These are phyloP conservation scores for Arctopsyche grandis DNA, from an alignment of 1,140 invertebrate genomes.

Conservation along the genomic window DNA sequence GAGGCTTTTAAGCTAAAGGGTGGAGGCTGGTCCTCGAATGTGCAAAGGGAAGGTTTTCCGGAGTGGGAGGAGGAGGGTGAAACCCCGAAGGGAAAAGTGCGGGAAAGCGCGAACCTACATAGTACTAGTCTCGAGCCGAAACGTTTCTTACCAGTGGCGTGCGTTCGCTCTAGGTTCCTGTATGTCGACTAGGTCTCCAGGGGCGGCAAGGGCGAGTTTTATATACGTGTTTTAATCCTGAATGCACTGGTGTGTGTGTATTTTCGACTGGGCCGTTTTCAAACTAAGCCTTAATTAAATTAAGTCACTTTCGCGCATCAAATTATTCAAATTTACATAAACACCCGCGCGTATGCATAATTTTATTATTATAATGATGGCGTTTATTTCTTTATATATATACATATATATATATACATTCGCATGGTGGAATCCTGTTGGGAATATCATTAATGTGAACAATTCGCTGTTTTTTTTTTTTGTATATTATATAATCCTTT, in stretches of 20 bases:
- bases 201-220: too few species aligned
- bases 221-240: too few species aligned
- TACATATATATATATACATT: too few species aligned
- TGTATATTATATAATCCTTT: too few species aligned
- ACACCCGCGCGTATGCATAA: too few species aligned
- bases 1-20: conserved; percentile 41
- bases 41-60: neutral
- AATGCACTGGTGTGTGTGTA: neutral
- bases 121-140: neutral
- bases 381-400: too few species aligned
- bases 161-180: too few species aligned
- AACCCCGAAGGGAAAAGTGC: neutral
- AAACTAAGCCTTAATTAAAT: conserved; percentile 3
- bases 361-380: too few species aligned
- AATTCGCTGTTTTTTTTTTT: too few species aligned
- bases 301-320: neutral
- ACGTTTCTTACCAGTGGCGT: neutral
- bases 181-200: too few species aligned
- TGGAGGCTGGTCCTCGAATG: neutral
- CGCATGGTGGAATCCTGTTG: too few species aligned
- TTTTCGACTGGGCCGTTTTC: neutral
- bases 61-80: neutral
- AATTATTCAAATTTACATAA: conserved; percentile 7
- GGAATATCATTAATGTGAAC: too few species aligned
- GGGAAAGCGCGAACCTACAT: neutral